A percentile compares a stretch with the other conserved stretches of the same genome.
These are phyloP conservation scores for Microplitis mediator DNA, from an alignment of 1,140 invertebrate genomes.

Conservation along the genomic window DNA sequence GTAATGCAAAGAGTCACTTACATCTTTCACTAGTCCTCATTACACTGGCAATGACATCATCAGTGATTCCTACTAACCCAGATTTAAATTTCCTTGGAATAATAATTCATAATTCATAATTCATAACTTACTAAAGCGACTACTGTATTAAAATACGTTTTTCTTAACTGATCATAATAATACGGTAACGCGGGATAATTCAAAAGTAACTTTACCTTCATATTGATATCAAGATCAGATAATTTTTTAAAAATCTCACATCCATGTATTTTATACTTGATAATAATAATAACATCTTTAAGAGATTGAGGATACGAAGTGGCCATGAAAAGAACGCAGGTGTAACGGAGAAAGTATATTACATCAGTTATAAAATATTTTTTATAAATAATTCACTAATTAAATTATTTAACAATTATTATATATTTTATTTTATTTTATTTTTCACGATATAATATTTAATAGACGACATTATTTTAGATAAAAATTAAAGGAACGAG, in stretches of 20 bases:
- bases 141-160: too few relatives aligned
- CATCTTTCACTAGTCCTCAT: not conserved
- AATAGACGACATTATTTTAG: too few relatives aligned
- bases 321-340: not conserved
- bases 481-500: too few relatives aligned
- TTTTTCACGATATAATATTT: not conserved
- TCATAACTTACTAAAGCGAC: not conserved
- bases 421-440: not conserved
- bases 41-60: constrained; percentile 8
- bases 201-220: too few relatives aligned
- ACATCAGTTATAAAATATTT: constrained; percentile 1
- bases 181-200: too few relatives aligned
- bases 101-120: not conserved
- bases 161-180: too few relatives aligned
- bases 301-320: not conserved
- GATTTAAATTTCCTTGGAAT: not conserved
- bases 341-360: constrained; percentile 21
- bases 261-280: too few relatives aligned
- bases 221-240: too few relatives aligned
- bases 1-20: not conserved
- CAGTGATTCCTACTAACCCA: not conserved
- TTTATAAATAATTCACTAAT: not conserved
- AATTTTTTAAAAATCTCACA: too few relatives aligned
- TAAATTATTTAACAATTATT: not conserved
- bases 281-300: too few relatives aligned